Evolutionary conservation across 2,797 vertebrate genomes (phyloP), one percentile per base, ranked within the genome.

Genomic region (Peromyscus attwateri): DNA sequence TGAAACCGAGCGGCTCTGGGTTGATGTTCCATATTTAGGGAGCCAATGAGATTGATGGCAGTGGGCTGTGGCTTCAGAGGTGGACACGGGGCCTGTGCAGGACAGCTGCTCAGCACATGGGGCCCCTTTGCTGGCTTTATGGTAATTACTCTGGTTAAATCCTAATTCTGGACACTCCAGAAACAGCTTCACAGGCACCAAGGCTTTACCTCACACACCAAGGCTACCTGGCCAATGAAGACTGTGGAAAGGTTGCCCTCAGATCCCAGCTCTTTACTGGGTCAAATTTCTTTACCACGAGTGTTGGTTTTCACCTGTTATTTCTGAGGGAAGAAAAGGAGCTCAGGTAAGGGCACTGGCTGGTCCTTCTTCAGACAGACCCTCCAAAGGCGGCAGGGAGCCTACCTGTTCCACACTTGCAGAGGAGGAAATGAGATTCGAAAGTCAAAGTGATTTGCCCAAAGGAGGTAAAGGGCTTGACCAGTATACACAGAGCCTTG

Each of bases 291-390:
- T 70, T 75, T 21, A 57, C 16, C 19, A 87, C 79, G 2, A 40
- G 73, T 70, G 34, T 23, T 13, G 37, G 83, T 84, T 75, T 87
- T 81, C 87, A 4, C 13, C 31, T 81, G 12, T 82, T 19, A 77
- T 68, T 3, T 17, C 1, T n/a, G 62, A 75, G 64, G 21, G 40
- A 34, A 4, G 23, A 25, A 73, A 31, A 55, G 6, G 4, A 34
- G 6, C 27, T 13, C 17, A 29, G 25, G 19, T 0, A 7, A 79
- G 87, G 60, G n/a, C 64, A 27, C 4, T 49, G 7, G 85, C 12
- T 76, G 13, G n/a, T 77, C 19, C 91, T 80, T n/a, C 37, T 60
- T 76, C 75, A 14, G 57, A 92, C 52, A 68, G 49, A 91, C 34
- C 31, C 57, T 89, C 52, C 91, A 16, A 68, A 17, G 1, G 9